Base-by-base conservation (phyloP, 2,113 vertebrate genomes). In the Plecturocebus donacophilus region DNA sequence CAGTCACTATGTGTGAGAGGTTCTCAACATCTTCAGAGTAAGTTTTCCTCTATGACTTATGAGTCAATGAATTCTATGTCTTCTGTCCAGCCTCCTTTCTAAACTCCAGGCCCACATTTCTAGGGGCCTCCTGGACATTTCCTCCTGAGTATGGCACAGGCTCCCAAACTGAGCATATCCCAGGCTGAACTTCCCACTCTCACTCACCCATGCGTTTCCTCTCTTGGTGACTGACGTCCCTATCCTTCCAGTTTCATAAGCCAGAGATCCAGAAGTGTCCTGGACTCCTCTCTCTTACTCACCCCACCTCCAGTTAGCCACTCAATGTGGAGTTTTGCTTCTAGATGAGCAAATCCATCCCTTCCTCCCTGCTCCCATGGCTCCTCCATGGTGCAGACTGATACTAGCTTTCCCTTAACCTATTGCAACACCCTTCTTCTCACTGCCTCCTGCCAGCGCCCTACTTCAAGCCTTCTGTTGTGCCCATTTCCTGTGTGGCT, bases 201-300 rank as follows among this genome's bases (percentile, higher is more conserved):
- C 19, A 23, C 30, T 25, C 20, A 21, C 19, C 14, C 1, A 27
- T 0, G 1, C 9, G 58, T 11, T 1, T 23, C 47, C 47, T 42
- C 30, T 45, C 6, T 6, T 32, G 27, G 16, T 70, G 58, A n/a
- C 6, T 8, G 71, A 49, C 38, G 6, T 56, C 45, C 4, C 4
- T 21, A 3, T 4, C 6, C 21, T 77, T 47, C 14, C 8, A 14
- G 6, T 25, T n/a, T 21, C 35, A 30, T 6, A 11, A 4, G 25
- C 25, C 42, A 6, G 52, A 77, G 56, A 27, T n/a, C 64, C 70
- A 27, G 77, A 21, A 40, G 13, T n/a, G 0, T 54, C 27, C 6
- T 21, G 4, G 0, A 5, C 10, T 4, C 61, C 40, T 64, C 1
- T 35, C 14, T 13, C 35, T 20, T 35, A 25, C 19, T 6, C 14